Conservation (phyloP, 2,888 invertebrate species). For the Drosophila limbata region DNA sequence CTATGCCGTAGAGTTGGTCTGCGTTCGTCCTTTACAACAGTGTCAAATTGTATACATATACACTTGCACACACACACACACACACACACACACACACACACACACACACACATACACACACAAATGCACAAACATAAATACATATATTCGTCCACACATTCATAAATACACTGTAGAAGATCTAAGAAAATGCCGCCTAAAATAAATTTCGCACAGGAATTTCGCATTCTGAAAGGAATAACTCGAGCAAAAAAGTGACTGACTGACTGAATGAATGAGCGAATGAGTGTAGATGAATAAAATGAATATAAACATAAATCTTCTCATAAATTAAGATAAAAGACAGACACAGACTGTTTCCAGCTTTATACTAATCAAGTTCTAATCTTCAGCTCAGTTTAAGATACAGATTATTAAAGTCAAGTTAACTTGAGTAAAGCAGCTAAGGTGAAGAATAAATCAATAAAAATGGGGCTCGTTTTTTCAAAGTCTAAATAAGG, state of each 20-base stretch:
- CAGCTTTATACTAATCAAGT: slow-evolving; percentile 24
- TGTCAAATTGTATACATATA: slow-evolving; percentile 36
- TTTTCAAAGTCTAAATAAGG: too few species aligned
- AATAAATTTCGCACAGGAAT: slow-evolving; percentile 43
- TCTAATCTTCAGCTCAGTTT: slow-evolving; percentile 1
- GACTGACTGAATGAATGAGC: slow-evolving; percentile 20
- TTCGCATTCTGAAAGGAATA: slow-evolving; percentile 31
- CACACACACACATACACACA: neutral
- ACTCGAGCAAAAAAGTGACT: slow-evolving; percentile 7
- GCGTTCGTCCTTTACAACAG: slow-evolving; percentile 45
- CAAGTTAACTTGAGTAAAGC: neutral
- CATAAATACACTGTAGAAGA: slow-evolving; percentile 20
- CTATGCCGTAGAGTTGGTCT: slow-evolving; percentile 51
- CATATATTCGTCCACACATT: slow-evolving; percentile 16
- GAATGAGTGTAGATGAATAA: slow-evolving; percentile 18
- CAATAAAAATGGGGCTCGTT: too few species aligned
- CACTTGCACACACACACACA: neutral
- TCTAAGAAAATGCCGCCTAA: slow-evolving; percentile 41
- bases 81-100: neutral
- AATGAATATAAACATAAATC: slow-evolving; percentile 26
- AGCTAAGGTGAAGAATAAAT: neutral
- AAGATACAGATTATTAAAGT: slow-evolving; percentile 3
- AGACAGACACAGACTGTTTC: slow-evolving; percentile 5
- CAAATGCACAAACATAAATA: neutral
- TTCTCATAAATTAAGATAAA: slow-evolving; percentile 23